These are phyloP conservation scores for Crotalus viridis DNA, from an alignment of 2,113 vertebrate species.

Conservation along the genomic window DNA sequence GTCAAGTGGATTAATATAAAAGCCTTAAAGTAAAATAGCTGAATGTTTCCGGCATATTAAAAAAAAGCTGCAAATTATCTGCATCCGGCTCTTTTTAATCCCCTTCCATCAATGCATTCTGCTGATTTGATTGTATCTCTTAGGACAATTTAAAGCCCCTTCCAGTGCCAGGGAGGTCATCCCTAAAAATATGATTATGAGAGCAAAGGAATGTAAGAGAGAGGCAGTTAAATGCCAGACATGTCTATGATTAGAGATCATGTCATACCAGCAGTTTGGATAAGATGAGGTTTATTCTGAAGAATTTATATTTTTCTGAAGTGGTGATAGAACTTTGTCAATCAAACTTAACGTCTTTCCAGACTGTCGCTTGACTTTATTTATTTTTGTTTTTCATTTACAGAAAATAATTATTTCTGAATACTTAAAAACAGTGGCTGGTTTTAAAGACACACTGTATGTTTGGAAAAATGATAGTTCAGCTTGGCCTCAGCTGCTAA, in stretches of 20 bases:
- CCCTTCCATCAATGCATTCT: background rate
- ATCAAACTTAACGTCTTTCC: background rate
- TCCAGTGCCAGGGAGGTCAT: conserved; percentile 33
- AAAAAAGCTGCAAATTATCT: background rate
- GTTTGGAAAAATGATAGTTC: conserved; percentile 25
- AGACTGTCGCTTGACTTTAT: conserved; percentile 35
- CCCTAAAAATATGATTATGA: conserved; percentile 50
- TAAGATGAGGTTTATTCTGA: conserved; percentile 50
- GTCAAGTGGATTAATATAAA: background rate
- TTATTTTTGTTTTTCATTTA: conserved; percentile 41
- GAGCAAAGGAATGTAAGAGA: conserved; percentile 51
- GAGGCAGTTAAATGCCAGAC: conserved; percentile 55
- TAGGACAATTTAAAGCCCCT: conserved; percentile 28
- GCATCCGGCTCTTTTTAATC: background rate
- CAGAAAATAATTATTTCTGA: conserved; percentile 51
- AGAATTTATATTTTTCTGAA: conserved; percentile 33
- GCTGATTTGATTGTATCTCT: background rate
- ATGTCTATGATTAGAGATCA: conserved; percentile 35
- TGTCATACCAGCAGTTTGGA: conserved; percentile 49
- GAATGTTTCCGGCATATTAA: background rate
- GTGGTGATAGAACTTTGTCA: conserved; percentile 24
- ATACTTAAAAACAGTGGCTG: conserved; percentile 43
- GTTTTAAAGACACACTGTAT: background rate
- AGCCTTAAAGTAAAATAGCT: background rate
- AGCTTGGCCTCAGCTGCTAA: conserved; percentile 16